A percentile compares a stretch with the other conserved stretches of the same genome.
Conservation (phyloP, 2,888 invertebrate species). For the Copidosoma aretas region DNA sequence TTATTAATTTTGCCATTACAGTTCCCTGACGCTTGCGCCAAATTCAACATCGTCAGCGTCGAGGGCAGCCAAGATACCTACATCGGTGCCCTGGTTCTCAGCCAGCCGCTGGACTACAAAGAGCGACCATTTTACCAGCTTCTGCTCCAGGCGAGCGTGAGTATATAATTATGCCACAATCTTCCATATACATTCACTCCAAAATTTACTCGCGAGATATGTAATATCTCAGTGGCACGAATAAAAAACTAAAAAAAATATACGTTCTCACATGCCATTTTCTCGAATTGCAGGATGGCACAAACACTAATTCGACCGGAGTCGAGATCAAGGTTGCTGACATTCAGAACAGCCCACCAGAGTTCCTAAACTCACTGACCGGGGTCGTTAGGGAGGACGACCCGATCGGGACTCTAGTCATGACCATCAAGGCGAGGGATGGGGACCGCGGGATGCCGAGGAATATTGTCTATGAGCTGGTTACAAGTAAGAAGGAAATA, state of each 20-base stretch:
- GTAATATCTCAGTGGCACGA: background rate
- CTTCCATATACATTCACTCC: slow-evolving; percentile 14
- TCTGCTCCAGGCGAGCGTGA: slow-evolving; percentile 77
- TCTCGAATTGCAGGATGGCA: slow-evolving; percentile 86
- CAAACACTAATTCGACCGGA: slow-evolving; percentile 74
- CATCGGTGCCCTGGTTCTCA: slow-evolving; percentile 76
- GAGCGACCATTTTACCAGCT: slow-evolving; percentile 80
- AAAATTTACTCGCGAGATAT: background rate
- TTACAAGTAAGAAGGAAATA: slow-evolving; percentile 78
- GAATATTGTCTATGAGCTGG: slow-evolving; percentile 77
- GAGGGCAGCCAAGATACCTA: slow-evolving; percentile 73
- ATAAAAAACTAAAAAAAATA: too few relatives aligned
- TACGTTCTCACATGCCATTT: too few relatives aligned
- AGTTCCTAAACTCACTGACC: slow-evolving; percentile 80
- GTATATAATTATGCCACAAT: too few relatives aligned
- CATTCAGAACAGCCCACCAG: slow-evolving; percentile 86
- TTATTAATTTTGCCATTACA: slow-evolving; percentile 57
- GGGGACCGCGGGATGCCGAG: slow-evolving; percentile 85
- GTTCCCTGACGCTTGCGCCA: slow-evolving; percentile 76
- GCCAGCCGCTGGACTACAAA: slow-evolving; percentile 76
- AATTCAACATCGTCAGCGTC: slow-evolving; percentile 71
- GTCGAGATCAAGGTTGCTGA: slow-evolving; percentile 83
- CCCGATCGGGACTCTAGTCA: slow-evolving; percentile 80
- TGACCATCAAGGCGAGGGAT: slow-evolving; percentile 82
- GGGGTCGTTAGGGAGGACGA: slow-evolving; percentile 83